Conservation (phyloP, 2,888 invertebrate genomes). For the Blomia tropicalis region DNA sequence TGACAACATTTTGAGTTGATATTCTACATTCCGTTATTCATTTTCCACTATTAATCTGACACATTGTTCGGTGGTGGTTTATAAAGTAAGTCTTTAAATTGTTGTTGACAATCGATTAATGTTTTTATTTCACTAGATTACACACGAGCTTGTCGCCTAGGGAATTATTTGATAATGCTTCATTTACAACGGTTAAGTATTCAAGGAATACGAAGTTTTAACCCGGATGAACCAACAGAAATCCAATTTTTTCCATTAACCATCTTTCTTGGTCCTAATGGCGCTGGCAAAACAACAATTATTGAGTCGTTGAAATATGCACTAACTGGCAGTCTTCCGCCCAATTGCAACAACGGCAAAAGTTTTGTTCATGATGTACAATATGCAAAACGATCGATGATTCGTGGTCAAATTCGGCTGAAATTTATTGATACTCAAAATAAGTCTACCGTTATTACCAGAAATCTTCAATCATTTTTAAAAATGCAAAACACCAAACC, state of each 20-base stretch:
- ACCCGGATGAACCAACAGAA: slow-evolving; percentile 53
- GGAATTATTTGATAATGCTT: too few relatives aligned
- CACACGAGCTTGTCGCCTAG: too few relatives aligned
- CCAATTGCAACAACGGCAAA: slow-evolving; percentile 51
- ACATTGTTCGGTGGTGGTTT: too few relatives aligned
- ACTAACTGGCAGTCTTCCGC: slow-evolving; percentile 76
- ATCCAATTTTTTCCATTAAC: slow-evolving; percentile 70
- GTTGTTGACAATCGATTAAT: too few relatives aligned
- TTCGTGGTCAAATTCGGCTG: slow-evolving; percentile 39
- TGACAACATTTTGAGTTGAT: too few relatives aligned
- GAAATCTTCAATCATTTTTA: slow-evolving; percentile 51
- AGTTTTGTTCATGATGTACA: slow-evolving; percentile 83
- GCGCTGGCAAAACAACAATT: slow-evolving; percentile 77
- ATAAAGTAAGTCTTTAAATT: too few relatives aligned
- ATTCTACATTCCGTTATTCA: too few relatives aligned
- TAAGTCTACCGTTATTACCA: slow-evolving; percentile 47
- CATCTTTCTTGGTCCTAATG: slow-evolving; percentile 87
- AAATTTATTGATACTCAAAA: slow-evolving; percentile 46
- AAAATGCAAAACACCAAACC: slow-evolving; percentile 37
- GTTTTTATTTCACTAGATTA: too few relatives aligned
- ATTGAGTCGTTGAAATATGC: slow-evolving; percentile 86
- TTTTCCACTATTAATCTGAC: too few relatives aligned
- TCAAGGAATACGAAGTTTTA: slow-evolving; percentile 77
- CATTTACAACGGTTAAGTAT: slow-evolving; percentile 57
- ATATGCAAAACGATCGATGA: slow-evolving; percentile 31